Conservation (phyloP, 2,113 vertebrate species). For the Syngnathus scovelli region DNA sequence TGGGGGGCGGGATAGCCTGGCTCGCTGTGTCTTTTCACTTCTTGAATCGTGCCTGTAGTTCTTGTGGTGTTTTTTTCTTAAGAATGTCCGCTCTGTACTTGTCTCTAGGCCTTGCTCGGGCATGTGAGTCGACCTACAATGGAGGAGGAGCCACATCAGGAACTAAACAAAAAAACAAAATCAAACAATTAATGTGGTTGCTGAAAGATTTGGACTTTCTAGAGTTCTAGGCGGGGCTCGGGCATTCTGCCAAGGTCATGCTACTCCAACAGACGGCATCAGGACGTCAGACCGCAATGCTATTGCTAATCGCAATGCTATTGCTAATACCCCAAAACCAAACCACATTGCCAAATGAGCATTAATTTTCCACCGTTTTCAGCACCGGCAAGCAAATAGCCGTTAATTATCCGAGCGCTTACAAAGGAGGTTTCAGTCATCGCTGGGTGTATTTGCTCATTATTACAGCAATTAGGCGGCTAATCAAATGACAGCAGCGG, state of each 20-base stretch:
- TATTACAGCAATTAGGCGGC: slow-evolving; percentile 63
- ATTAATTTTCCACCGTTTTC: slow-evolving; percentile 11
- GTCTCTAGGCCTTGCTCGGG: no score
- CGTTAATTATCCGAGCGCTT: slow-evolving; percentile 56
- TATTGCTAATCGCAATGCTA: no score
- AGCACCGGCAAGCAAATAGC: slow-evolving; percentile 43
- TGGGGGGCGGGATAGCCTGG: not conserved
- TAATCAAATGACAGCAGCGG: slow-evolving; percentile 58
- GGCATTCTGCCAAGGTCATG: not conserved
- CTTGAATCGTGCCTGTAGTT: slow-evolving; percentile 8
- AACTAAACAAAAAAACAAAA: no score
- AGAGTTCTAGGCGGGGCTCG: not conserved
- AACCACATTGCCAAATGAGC: not conserved
- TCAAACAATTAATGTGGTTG: no score
- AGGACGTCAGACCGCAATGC: no score
- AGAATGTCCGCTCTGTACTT: not conserved
- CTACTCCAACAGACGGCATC: not conserved
- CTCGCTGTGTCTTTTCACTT: not conserved
- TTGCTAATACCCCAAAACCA: slow-evolving; percentile 2
- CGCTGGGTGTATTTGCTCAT: slow-evolving; percentile 58
- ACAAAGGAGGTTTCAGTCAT: not conserved
- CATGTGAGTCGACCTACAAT: no score
- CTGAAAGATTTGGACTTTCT: no score
- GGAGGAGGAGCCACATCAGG: no score
- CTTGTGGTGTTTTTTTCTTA: not conserved